phyloP scores from a whole-genome alignment of 2,113 vertebrate genomes.

The Lethenteron reissneri region DNA sequence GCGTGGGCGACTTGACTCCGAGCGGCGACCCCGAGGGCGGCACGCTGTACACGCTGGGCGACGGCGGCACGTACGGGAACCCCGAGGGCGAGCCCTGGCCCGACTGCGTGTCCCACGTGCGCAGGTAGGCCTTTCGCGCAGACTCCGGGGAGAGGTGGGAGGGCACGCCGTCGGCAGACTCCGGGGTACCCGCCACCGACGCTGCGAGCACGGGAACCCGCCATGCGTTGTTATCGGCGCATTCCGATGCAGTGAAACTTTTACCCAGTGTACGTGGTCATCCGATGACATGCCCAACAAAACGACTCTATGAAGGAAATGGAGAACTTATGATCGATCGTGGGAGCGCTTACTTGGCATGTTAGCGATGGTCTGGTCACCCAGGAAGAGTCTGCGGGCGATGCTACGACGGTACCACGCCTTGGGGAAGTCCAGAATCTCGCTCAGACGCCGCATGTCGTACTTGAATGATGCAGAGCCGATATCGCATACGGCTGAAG shows the following conservation, averaged over 20 bases:
- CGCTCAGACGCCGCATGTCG: conserved; percentile 85
- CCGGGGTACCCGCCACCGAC: conserved; percentile 74
- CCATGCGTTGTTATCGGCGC: background rate
- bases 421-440: conserved; percentile 85
- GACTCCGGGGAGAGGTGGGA: conserved; percentile 86
- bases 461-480: conserved; percentile 97
- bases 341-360: conserved; percentile 37
- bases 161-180: conserved; percentile 59
- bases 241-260: background rate
- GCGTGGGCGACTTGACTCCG: conserved; percentile 61
- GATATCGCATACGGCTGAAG: conserved; percentile 80
- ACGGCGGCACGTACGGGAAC: conserved; percentile 48
- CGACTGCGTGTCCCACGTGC: conserved; percentile 64
- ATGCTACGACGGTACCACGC: conserved; percentile 96
- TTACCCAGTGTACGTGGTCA: background rate
- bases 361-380: conserved; percentile 78
- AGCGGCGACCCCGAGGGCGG: conserved; percentile 43
- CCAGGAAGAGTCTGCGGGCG: conserved; percentile 73
- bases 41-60: conserved; percentile 59
- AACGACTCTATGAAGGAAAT: background rate
- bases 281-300: background rate
- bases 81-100: conserved; percentile 27
- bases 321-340: background rate
- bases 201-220: conserved; percentile 23
- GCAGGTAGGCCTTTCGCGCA: conserved; percentile 65